Conservation (phyloP, 2,797 vertebrate genomes). For the Cichlasoma orientale region DNA sequence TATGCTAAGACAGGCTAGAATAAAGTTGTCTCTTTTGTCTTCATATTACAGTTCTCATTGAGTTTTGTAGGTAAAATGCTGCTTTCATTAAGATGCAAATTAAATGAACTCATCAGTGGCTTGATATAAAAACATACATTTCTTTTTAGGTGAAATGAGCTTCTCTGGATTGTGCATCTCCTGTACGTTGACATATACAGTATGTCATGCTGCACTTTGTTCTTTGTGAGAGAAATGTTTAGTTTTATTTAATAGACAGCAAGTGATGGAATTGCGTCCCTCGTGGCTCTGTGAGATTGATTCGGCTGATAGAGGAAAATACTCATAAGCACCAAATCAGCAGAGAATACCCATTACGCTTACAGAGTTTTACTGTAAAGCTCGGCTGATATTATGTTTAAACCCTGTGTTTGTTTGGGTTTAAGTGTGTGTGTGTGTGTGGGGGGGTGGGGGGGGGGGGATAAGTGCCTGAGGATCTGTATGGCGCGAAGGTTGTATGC, state of each 20-base stretch:
- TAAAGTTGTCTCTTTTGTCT: too few relatives aligned
- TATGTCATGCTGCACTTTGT: conserved; percentile 30
- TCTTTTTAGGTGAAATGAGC: not conserved
- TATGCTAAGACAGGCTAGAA: too few relatives aligned
- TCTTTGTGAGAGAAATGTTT: conserved; percentile 35
- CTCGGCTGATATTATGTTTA: conserved; percentile 32
- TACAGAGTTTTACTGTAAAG: conserved; percentile 29
- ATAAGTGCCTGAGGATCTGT: conserved; percentile 8
- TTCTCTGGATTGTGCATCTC: conserved; percentile 12
- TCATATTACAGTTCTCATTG: not conserved
- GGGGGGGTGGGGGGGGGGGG: too few relatives aligned
- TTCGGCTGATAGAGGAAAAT: conserved; percentile 51
- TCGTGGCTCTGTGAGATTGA: conserved; percentile 47
- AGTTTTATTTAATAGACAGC: conserved; percentile 43
- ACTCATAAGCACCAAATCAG: conserved; percentile 45
- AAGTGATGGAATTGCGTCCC: conserved; percentile 26
- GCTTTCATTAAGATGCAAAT: not conserved
- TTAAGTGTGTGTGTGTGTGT: conserved; percentile 19
- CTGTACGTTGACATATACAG: not conserved
- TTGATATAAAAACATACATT: not conserved
- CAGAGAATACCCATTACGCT: conserved; percentile 25
- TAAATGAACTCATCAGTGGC: not conserved
- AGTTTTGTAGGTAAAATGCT: not conserved
- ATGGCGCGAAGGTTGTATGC: not conserved
- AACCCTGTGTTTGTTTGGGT: conserved; percentile 19